Base-by-base conservation (phyloP, 2,888 invertebrate genomes). In the Mythimna loreyi region DNA sequence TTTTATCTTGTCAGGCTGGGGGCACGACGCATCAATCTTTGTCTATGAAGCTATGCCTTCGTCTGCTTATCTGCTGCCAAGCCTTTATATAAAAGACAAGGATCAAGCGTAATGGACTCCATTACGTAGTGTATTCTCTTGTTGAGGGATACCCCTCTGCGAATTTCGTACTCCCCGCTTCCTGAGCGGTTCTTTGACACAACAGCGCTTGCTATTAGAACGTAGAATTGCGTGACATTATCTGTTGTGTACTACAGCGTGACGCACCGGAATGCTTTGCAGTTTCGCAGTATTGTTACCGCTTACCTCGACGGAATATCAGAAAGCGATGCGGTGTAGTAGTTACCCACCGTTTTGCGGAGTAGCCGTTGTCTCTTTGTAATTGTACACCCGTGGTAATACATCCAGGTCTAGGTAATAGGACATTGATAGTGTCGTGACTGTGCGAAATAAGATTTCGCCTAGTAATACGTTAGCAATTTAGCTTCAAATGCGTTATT, bases 11-110 rank as follows among this genome's bases (percentile, higher is more conserved):
- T 78, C 85, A 74, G 84, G 82, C 80, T 83, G 82, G 75, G 78
- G 76, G 85, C 85, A 79, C 78, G 83, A 78, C 80, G 83, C 92
- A 94, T 95, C 93, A 92, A 94, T 94, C 94, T 93, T 91, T 93
- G 93, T 94, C 92, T 89, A 84, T 78, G 83, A 82, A 85, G 82
- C 76, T 81, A 83, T 83, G 81, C 86, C 84, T 87, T 85, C 84
- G 82, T 86, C 86, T 90, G 89, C 89, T 91, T 92, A 91, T 91
- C 91, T 89, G 73, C 82, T 78, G 81, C 82, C 81, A 80, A 87
- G 82, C 83, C 85, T 89, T 87, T 88, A 83, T 88, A 83, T 87
- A 83, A 87, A 83, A 87, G 88, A 90, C 89, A 88, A 89, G 90
- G 86, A 90, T 90, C 88, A 88, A 80, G 79, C 85, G 82, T 90